phyloP scores from a whole-genome alignment of 2,888 invertebrate species.

The Dryococelus australis region DNA sequence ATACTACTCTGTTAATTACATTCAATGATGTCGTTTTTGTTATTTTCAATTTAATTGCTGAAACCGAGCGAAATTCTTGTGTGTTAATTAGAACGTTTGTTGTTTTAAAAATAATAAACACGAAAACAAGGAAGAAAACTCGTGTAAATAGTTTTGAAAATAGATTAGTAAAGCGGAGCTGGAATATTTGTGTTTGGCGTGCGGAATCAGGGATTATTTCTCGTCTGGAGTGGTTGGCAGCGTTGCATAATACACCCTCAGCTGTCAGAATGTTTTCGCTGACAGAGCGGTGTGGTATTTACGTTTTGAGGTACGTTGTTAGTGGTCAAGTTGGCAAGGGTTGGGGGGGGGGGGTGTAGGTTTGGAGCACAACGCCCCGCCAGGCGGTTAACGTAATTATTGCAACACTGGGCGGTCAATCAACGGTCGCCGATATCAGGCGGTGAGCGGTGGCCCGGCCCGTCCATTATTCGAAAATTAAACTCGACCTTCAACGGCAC shows the following conservation, averaged over 20 bases:
- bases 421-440: conserved; percentile 1
- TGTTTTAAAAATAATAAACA: too few species aligned
- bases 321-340: neutral
- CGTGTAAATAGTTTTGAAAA: too few species aligned
- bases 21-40: too few species aligned
- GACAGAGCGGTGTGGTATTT: neutral
- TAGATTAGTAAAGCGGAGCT: too few species aligned
- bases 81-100: too few species aligned
- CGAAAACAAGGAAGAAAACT: too few species aligned
- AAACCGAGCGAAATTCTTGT: too few species aligned
- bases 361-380: neutral
- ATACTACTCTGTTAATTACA: too few species aligned
- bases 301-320: neutral
- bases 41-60: too few species aligned
- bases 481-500: neutral
- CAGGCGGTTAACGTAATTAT: neutral
- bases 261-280: neutral
- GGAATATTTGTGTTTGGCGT: too few species aligned
- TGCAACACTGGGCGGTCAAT: neutral
- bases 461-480: neutral
- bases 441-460: neutral
- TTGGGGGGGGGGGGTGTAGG: too few species aligned
- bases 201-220: too few species aligned
- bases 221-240: neutral
- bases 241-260: neutral